Evolutionary conservation across 2,797 vertebrate species (phyloP).

Genomic region (Ambastaia sidthimunki): DNA sequence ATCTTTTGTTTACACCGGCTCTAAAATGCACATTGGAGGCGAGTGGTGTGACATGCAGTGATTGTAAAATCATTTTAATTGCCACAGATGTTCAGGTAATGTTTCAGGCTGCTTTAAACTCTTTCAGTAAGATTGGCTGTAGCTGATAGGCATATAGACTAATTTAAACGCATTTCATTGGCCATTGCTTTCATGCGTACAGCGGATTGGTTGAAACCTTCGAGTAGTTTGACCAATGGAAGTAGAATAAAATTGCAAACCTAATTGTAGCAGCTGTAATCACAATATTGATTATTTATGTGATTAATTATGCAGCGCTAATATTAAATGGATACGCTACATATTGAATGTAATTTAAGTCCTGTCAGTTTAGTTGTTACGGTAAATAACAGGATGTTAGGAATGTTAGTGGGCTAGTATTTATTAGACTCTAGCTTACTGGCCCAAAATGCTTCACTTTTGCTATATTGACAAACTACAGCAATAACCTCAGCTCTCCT

Average conservation of each 20-base stretch:
- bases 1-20: neutral
- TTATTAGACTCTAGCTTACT: slow-evolving; percentile 34
- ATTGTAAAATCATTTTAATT: neutral
- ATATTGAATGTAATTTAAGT: neutral
- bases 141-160: too few relatives aligned
- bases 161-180: too few relatives aligned
- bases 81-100: neutral
- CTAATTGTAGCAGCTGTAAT: neutral
- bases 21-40: neutral
- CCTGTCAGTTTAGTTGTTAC: neutral
- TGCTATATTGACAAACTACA: slow-evolving; percentile 46
- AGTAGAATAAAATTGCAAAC: too few relatives aligned
- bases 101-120: neutral
- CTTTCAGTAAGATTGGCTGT: too few relatives aligned
- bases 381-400: neutral
- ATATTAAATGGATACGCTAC: neutral
- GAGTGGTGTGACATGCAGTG: neutral
- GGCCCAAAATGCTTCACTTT: slow-evolving; percentile 26
- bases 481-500: slow-evolving; percentile 31
- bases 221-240: too few relatives aligned
- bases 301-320: neutral
- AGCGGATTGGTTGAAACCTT: too few relatives aligned
- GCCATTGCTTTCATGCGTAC: too few relatives aligned
- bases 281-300: neutral
- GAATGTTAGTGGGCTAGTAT: too few relatives aligned